Evolutionary conservation across 2,113 vertebrate species (phyloP).

Genomic region (Pundamilia nyererei): DNA sequence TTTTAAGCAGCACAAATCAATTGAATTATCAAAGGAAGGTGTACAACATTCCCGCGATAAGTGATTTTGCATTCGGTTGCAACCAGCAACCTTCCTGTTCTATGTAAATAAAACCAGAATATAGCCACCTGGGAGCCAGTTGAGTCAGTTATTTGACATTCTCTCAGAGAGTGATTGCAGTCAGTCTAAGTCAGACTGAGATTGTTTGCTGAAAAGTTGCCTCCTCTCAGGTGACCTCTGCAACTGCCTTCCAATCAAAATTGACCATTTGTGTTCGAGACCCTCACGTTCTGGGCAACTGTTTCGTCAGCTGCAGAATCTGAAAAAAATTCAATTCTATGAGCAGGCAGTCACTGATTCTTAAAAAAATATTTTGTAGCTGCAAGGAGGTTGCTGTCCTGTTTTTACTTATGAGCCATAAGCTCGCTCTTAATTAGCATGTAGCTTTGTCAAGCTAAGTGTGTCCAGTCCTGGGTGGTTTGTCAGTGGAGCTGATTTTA

Average conservation of each 20-base stretch:
- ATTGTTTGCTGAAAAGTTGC: neutral
- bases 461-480: neutral
- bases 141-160: neutral
- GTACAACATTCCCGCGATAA: neutral
- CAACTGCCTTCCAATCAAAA: neutral
- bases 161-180: neutral
- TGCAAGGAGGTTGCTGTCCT: neutral
- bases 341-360: neutral
- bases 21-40: neutral
- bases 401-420: neutral
- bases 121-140: neutral
- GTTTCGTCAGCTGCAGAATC: neutral
- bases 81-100: neutral
- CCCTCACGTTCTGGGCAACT: neutral
- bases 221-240: neutral
- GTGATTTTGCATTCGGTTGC: neutral
- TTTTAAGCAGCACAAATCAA: neutral
- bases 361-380: neutral
- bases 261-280: neutral
- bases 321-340: neutral
- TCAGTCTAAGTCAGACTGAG: neutral
- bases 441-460: neutral
- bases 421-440: neutral
- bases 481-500: neutral
- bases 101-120: neutral